Conservation (phyloP, 1,140 invertebrate genomes). For the Drosophila chauvacae region DNA sequence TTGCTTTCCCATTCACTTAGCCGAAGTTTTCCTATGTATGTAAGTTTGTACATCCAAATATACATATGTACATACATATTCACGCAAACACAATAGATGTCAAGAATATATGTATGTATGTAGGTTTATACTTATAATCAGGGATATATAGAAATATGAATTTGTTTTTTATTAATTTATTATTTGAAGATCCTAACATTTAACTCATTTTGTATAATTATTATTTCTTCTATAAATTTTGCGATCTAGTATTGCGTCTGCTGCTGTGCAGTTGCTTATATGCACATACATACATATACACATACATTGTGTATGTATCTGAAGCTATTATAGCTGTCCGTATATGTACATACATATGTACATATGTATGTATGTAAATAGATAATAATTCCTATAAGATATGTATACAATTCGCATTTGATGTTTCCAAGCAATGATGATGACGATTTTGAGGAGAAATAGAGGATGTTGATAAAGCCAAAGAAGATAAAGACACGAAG, state of each 20-base stretch:
- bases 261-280: background rate
- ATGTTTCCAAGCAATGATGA: background rate
- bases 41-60: background rate
- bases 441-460: background rate
- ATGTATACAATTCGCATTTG: constrained; percentile 39
- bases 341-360: constrained; percentile 5
- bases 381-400: constrained; percentile 45
- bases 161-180: background rate
- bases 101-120: background rate
- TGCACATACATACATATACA: background rate
- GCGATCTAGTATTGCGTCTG: background rate
- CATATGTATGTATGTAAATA: constrained; percentile 11
- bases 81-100: constrained; percentile 11
- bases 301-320: constrained; percentile 4
- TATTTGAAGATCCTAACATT: background rate
- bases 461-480: constrained; percentile 2
- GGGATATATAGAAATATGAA: background rate
- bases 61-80: constrained; percentile 4
- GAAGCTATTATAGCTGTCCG: constrained; percentile 25
- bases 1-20: constrained; percentile 42
- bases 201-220: background rate
- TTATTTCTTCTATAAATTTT: background rate
- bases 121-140: background rate
- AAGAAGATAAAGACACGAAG: constrained; percentile 7
- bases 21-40: constrained; percentile 25